Evolutionary conservation across 2,797 vertebrate species (phyloP), one percentile per base, ranked within the genome.

Genomic region (Distichodus sexfasciatus): DNA sequence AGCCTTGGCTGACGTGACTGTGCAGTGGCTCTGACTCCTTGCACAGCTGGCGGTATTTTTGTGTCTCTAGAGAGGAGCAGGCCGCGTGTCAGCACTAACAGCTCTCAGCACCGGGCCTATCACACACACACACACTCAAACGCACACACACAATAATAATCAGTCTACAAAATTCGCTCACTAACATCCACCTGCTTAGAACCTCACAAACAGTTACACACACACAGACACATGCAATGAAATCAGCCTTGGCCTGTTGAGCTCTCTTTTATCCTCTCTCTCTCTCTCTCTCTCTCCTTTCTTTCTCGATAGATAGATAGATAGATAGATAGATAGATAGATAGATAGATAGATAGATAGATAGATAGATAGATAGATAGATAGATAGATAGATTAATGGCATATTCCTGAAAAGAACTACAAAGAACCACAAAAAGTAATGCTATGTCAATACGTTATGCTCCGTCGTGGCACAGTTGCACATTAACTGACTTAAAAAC

Each of bases 11-110:
- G 53, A 36, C 15, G 40, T 31, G 43, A 72, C 46, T 50, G 57
- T 64, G 69, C 63, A 61, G 59, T 66, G 72, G 12, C 41, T 68
- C 59, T 86, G 81, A 87, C 74, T 84, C 81, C 83, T 79, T 80
- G 66, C 75, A 74, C 84, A 87, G 81, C 85, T 85, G 79, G 68
- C 76, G 71, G 53, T 66, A 64, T 26, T 40, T 55, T 26, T 75
- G 67, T 66, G 71, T 68, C 69, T 72, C 71, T 60, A 72, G 73
- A 76, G 63, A 63, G 79, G 64, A 69, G 26, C 41, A 50, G 54
- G 43, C 71, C 65, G 58, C 43, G 71, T 80, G 82, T 70, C 75
- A 67, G 69, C 43, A 53, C 47, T 50, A 43, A 63, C 53, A 73
- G n/a, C n/a, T n/a, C n/a, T n/a, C n/a, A n/a, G n/a, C 46, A 44